These are phyloP conservation scores for Danaus plexippus DNA, from an alignment of 1,140 invertebrate genomes.

Conservation along the genomic window DNA sequence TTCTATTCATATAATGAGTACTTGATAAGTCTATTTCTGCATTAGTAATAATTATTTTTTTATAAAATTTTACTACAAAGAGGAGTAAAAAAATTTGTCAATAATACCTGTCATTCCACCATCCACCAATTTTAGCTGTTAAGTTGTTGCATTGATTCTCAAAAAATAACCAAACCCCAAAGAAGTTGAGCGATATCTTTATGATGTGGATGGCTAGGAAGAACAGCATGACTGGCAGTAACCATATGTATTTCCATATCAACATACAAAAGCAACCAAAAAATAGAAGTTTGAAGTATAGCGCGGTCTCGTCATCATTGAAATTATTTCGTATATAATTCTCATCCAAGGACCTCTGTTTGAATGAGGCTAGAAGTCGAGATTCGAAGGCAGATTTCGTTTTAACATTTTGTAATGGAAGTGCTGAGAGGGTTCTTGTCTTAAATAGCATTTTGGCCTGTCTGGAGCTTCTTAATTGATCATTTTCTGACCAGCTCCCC, in stretches of 20 bases:
- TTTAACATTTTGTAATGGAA: slow-evolving; percentile 54
- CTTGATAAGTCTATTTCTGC: no score
- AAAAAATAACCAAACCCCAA: slow-evolving; percentile 66
- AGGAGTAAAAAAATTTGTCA: slow-evolving; percentile 6
- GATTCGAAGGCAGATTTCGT: slow-evolving; percentile 53
- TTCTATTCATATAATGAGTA: no score
- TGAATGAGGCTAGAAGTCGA: slow-evolving; percentile 54
- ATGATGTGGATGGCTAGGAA: slow-evolving; percentile 62
- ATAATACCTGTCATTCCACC: slow-evolving; percentile 61
- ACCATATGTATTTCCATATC: slow-evolving; percentile 68
- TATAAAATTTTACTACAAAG: background rate
- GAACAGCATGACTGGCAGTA: slow-evolving; percentile 61
- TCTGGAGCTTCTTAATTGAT: slow-evolving; percentile 43
- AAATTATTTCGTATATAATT: slow-evolving; percentile 60
- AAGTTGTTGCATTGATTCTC: slow-evolving; percentile 60
- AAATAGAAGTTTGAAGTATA: slow-evolving; percentile 65
- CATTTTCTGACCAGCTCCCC: slow-evolving; percentile 45
- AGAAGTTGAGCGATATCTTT: slow-evolving; percentile 57
- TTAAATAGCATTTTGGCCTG: slow-evolving; percentile 60
- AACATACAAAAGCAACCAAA: slow-evolving; percentile 67
- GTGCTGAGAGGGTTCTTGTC: slow-evolving; percentile 62
- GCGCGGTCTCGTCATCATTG: slow-evolving; percentile 61
- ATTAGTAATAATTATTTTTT: background rate
- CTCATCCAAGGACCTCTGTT: slow-evolving; percentile 59
- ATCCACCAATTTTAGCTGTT: slow-evolving; percentile 44